Evolutionary conservation across 2,888 invertebrate genomes (phyloP), one percentile per base, ranked within the genome.

Genomic region (Drosophila peninsularis): DNA sequence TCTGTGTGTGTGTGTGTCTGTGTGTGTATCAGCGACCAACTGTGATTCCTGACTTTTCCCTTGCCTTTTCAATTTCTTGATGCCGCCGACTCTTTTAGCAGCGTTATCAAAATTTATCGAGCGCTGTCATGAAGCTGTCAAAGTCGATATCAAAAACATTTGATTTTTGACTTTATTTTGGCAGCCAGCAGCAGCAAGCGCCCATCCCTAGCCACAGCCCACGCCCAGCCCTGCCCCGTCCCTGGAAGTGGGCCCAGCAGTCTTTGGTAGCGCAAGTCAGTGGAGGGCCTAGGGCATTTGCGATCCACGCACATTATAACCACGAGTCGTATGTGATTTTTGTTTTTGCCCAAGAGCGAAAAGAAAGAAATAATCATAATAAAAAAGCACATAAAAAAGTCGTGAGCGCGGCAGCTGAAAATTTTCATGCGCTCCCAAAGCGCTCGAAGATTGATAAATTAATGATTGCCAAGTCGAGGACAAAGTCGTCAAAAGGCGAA

Each of bases 61-160:
- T 41, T 62, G 68, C 80, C 69, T 67, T 80, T 83, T 65, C 78
- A 71, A 71, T 81, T 75, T 61, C 68, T 64, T 64, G 64, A 55
- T 64, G 56, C 61, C 57, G 55, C 37, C 63, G 62, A 65, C 56
- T 68, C 76, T 76, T 68, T 79, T 64, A 56, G 83, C 68, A 71
- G 73, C 65, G 86, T 86, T 89, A 86, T 86, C 81, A 87, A 83
- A 90, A 91, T 91, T 90, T 90, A 90, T 90, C 86, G 88, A 87
- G 88, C 81, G 79, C 89, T 90, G 90, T 91, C 91, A 91, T 83
- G 88, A 89, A 86, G 88, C 88, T 91, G 91, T 90, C 91, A 91
- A 90, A 82, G 79, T 89, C 82, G 81, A 82, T 81, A 82, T 82
- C 80, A 80, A 84, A 83, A 90, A 88, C 88, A 88, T 90, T 90